A percentile compares a stretch with the other conserved stretches of the same genome.
Conservation (phyloP, 1,140 invertebrate species). For the Hypothenemus hampei region DNA sequence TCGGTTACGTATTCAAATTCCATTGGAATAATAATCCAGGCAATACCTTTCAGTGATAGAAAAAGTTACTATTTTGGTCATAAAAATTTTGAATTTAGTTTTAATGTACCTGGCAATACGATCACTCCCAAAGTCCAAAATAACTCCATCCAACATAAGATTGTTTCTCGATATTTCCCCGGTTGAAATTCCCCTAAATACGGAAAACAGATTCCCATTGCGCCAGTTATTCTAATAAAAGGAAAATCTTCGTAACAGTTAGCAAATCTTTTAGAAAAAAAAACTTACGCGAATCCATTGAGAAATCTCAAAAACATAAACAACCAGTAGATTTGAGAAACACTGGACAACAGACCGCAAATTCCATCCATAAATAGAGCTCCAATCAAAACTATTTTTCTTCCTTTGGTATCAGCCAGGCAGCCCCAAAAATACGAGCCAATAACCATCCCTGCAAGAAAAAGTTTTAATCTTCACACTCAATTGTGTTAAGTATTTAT, state of each 20-base stretch:
- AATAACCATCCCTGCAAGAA: slow-evolving; percentile 78
- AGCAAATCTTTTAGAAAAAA: no score
- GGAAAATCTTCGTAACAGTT: neutral
- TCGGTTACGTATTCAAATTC: slow-evolving; percentile 53
- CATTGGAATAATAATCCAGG: slow-evolving; percentile 67
- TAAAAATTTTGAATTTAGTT: neutral
- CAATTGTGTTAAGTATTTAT: no score
- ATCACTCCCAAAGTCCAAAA: slow-evolving; percentile 74
- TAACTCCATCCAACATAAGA: slow-evolving; percentile 75
- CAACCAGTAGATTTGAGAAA: slow-evolving; percentile 68
- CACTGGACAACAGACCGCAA: slow-evolving; percentile 67
- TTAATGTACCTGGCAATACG: slow-evolving; percentile 55
- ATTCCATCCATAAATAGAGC: slow-evolving; percentile 73
- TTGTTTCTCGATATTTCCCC: slow-evolving; percentile 67
- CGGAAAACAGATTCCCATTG: slow-evolving; percentile 71
- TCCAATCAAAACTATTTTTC: slow-evolving; percentile 68
- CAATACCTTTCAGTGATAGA: slow-evolving; percentile 52
- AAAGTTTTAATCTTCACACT: no score
- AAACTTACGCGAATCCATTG: slow-evolving; percentile 78
- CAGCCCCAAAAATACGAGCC: slow-evolving; percentile 89
- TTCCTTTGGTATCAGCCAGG: slow-evolving; percentile 75
- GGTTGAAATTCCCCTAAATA: slow-evolving; percentile 73
- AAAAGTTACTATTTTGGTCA: neutral
- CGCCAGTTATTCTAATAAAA: slow-evolving; percentile 60
- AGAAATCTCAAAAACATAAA: slow-evolving; percentile 74